phyloP scores from a whole-genome alignment of 92 coral and sea anemone species.

The Siderastrea siderea region DNA sequence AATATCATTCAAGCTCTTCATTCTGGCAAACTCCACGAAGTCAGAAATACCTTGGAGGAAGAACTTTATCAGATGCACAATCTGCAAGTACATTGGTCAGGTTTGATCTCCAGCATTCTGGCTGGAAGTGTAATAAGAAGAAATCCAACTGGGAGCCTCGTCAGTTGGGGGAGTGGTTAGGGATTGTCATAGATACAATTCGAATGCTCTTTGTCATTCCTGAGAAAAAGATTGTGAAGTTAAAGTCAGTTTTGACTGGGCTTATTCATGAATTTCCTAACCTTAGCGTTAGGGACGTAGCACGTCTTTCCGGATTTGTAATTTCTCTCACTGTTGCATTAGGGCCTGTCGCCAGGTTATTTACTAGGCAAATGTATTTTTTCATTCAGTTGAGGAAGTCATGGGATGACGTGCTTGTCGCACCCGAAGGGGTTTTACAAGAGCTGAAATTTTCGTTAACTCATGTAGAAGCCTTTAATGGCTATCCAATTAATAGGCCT shows the following conservation, averaged over 20 bases:
- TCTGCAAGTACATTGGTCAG: not conserved
- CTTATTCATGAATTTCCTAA: not conserved
- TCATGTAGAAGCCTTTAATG: not conserved
- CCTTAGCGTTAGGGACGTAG: not conserved
- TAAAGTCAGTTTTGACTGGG: conserved; percentile 8
- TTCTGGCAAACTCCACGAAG: too few species aligned
- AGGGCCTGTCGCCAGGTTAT: not conserved
- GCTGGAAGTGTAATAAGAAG: too few species aligned
- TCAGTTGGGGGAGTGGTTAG: conserved; percentile 1
- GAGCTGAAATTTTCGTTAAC: not conserved
- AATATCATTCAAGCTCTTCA: too few species aligned
- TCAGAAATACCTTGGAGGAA: too few species aligned
- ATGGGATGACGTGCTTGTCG: not conserved
- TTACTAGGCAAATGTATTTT: not conserved
- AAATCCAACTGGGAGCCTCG: not conserved
- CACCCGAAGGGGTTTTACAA: not conserved
- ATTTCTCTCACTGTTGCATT: not conserved
- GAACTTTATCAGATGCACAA: not conserved
- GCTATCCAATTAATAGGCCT: not conserved
- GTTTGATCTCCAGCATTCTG: not conserved
- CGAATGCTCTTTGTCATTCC: not conserved
- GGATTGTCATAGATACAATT: not conserved
- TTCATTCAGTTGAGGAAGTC: not conserved
- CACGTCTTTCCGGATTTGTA: not conserved
- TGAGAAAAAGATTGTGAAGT: not conserved